Percentiles rank a stretch among this genome's conserved stretches.
phyloP scores from a whole-genome alignment of 2,888 invertebrate genomes.

The Macaria notata region DNA sequence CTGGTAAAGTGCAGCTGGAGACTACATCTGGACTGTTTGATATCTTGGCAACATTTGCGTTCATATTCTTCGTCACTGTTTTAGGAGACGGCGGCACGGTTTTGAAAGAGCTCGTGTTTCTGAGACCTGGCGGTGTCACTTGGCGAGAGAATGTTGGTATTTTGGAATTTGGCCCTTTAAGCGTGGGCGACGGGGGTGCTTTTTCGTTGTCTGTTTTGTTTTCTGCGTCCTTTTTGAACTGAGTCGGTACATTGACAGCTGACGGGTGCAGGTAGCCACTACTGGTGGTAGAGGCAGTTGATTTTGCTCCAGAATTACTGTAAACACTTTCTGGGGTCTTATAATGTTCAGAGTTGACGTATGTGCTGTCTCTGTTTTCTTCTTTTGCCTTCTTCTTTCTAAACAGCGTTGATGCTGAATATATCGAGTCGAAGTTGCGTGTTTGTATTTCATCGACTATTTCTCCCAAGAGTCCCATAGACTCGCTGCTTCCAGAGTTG shows the following conservation, averaged over 20 bases:
- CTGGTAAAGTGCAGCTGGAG: constrained; percentile 85
- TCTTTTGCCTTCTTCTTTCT: constrained; percentile 83
- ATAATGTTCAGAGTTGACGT: constrained; percentile 84
- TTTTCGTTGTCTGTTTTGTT: constrained; percentile 58
- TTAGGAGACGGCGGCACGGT: constrained; percentile 70
- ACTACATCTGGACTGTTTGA: constrained; percentile 88
- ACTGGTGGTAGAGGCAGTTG: constrained; percentile 84
- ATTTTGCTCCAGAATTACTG: constrained; percentile 83
- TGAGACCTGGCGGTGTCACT: constrained; percentile 77
- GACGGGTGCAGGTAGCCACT: constrained; percentile 89
- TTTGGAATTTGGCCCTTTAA: constrained; percentile 70
- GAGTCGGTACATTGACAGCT: constrained; percentile 85
- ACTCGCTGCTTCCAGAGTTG: constrained; percentile 83
- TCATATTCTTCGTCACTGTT: constrained; percentile 53
- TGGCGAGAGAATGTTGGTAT: constrained; percentile 73
- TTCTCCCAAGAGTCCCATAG: constrained; percentile 91
- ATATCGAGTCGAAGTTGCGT: constrained; percentile 93
- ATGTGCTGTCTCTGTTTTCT: constrained; percentile 75
- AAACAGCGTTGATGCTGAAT: constrained; percentile 88
- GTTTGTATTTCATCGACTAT: constrained; percentile 94
- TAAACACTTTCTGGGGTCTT: constrained; percentile 84
- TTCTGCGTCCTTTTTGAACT: constrained; percentile 52
- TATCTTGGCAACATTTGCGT: constrained; percentile 48
- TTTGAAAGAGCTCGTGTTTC: constrained; percentile 67
- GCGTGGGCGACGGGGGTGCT: constrained; percentile 63